Conservation (phyloP, 2,888 invertebrate genomes). For the Thymelicus sylvestris region DNA sequence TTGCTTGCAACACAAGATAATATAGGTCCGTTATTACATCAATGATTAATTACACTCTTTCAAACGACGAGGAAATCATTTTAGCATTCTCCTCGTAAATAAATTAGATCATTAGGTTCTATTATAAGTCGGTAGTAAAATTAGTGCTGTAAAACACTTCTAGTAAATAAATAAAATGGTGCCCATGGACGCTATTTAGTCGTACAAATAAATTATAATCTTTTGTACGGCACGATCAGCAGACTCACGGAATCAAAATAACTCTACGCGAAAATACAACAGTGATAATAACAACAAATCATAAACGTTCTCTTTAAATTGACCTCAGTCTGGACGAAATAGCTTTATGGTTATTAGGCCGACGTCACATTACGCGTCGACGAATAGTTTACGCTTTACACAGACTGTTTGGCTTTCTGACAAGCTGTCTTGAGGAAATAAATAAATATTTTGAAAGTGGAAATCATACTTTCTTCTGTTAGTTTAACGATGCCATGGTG, state of each 20-base stretch:
- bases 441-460: not conserved
- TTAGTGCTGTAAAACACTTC: constrained; percentile 4
- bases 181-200: constrained; percentile 15
- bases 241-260: constrained; percentile 29
- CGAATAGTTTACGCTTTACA: not conserved
- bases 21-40: not conserved
- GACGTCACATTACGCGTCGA: constrained; percentile 11
- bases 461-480: too few species aligned
- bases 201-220: constrained; percentile 19
- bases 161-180: constrained; percentile 4
- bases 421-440: constrained; percentile 1
- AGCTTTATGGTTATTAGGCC: constrained; percentile 53
- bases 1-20: constrained; percentile 1
- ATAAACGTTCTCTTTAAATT: constrained; percentile 71
- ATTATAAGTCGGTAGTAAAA: constrained; percentile 2
- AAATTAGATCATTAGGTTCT: constrained; percentile 10
- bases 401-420: constrained; percentile 2
- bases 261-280: constrained; percentile 53
- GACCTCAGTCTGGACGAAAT: constrained; percentile 61
- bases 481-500: too few species aligned
- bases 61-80: constrained; percentile 16
- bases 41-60: constrained; percentile 11
- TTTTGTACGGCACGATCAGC: constrained; percentile 8
- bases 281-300: constrained; percentile 76
- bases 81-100: constrained; percentile 9